Conservation (phyloP, 2,113 vertebrate genomes). For the Hucho hucho region DNA sequence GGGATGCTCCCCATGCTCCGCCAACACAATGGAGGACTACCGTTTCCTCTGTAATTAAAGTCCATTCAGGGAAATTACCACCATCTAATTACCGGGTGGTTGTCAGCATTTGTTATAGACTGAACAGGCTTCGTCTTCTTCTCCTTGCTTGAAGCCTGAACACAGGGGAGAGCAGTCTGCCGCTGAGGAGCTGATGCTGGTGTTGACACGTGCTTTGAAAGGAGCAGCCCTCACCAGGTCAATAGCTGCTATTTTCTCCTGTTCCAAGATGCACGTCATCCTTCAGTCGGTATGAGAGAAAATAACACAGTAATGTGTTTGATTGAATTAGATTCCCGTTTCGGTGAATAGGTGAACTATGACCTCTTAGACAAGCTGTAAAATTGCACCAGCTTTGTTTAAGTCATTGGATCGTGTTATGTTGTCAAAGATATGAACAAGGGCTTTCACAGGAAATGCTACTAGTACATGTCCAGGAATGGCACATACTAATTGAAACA, state of each 20-base stretch:
- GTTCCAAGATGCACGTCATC: constrained; percentile 52
- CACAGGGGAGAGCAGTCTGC: constrained; percentile 29
- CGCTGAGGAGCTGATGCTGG: constrained; percentile 33
- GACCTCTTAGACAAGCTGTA: constrained; percentile 49
- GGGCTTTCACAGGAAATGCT: neutral
- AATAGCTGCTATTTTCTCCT: constrained; percentile 36
- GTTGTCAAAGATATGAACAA: constrained; percentile 28
- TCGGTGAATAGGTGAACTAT: constrained; percentile 47
- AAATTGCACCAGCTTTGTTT: constrained; percentile 53
- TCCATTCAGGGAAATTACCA: constrained; percentile 79
- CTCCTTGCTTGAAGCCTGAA: constrained; percentile 34
- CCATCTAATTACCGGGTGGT: constrained; percentile 79
- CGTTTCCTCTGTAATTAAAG: constrained; percentile 78
- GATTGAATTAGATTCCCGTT: constrained; percentile 49
- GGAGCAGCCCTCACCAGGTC: constrained; percentile 30
- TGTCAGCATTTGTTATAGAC: constrained; percentile 72
- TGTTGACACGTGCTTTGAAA: constrained; percentile 63
- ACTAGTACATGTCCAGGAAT: neutral
- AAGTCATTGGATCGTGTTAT: constrained; percentile 33
- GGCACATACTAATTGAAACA: neutral
- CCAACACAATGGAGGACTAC: constrained; percentile 67
- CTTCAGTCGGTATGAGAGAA: neutral
- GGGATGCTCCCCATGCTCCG: neutral
- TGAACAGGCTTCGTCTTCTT: constrained; percentile 46
- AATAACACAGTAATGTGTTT: constrained; percentile 4